Evolutionary conservation across 1,140 invertebrate species (phyloP), one percentile per base, ranked within the genome.

Genomic region (Sogatella furcifera): DNA sequence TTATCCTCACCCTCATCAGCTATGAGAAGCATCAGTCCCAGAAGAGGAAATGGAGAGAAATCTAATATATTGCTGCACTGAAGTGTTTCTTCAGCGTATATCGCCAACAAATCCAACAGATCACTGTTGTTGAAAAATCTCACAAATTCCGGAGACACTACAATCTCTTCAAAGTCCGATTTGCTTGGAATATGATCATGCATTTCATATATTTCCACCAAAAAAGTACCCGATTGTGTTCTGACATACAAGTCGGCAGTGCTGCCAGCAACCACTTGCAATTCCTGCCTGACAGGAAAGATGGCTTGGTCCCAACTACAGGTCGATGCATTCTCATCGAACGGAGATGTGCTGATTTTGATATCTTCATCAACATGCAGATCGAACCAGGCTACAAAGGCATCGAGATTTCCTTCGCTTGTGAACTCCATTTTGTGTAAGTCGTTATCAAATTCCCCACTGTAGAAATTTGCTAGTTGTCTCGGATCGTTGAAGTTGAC

Each of bases 261-360:
- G 56, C 62, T 15, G 1, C 60, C 53, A 44, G 58, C 60, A 66
- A 69, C 65, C 57, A 49, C 46, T 10, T 6, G 15, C 6, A 49
- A 15, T 49, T 49, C 46, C 1, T 69, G 65, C 53, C 69, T 65
- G 10, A 77, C 62, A 31, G 78, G 79, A 68, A 85, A 88, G 21
- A 90, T 72, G 21, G 84, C 85, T 69, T 87, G 83, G 69, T 90
- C 86, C 88, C 88, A 90, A 67, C 86, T 88, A 62, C 77, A 80
- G 9, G 57, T 57, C 57, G 21, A 15, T 8, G 28, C 10, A 49
- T 49, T 49, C 21, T 49, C 21, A 19, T 44, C 41, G 14, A 55
- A 44, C 1, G 75, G 74, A 5, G 75, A 72, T 13, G 79, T 78
- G 62, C 73, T 80, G 38, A 89, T 73, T 3, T 69, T 77, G 22